phyloP scores from a whole-genome alignment of 2,888 invertebrate species.

The Acronicta aceris region DNA sequence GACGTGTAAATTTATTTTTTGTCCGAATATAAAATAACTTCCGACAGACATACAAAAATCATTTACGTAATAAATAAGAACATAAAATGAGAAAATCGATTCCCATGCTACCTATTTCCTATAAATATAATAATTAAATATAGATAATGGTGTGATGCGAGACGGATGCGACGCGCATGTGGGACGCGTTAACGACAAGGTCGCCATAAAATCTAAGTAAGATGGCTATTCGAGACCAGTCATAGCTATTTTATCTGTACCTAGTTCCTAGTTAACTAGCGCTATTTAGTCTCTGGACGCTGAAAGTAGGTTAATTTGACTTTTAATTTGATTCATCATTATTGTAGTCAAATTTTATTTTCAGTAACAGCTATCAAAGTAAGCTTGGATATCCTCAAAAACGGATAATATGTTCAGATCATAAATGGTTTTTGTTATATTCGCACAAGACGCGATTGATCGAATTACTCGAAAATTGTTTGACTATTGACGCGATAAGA shows the following conservation, averaged over 20 bases:
- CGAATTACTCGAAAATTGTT: too few species aligned
- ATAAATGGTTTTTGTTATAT: too few species aligned
- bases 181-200: slow-evolving; percentile 37
- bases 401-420: too few species aligned
- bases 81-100: slow-evolving; percentile 31
- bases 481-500: too few species aligned
- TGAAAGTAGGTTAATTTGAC: too few species aligned
- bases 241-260: slow-evolving; percentile 5
- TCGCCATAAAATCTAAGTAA: slow-evolving; percentile 41
- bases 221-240: slow-evolving; percentile 16
- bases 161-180: slow-evolving; percentile 38
- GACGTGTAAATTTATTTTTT: too few species aligned
- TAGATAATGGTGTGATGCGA: slow-evolving; percentile 28
- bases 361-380: too few species aligned
- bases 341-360: too few species aligned
- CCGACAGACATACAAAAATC: not conserved
- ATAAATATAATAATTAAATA: slow-evolving; percentile 30
- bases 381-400: too few species aligned
- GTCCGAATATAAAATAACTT: not conserved
- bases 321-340: too few species aligned
- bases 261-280: slow-evolving; percentile 10
- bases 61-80: slow-evolving; percentile 20
- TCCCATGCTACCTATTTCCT: slow-evolving; percentile 32
- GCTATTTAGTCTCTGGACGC: not conserved
- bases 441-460: too few species aligned